Evolutionary conservation across 2,888 invertebrate species (phyloP), one percentile per base, ranked within the genome.

Genomic region (Micoletzkya japonica): DNA sequence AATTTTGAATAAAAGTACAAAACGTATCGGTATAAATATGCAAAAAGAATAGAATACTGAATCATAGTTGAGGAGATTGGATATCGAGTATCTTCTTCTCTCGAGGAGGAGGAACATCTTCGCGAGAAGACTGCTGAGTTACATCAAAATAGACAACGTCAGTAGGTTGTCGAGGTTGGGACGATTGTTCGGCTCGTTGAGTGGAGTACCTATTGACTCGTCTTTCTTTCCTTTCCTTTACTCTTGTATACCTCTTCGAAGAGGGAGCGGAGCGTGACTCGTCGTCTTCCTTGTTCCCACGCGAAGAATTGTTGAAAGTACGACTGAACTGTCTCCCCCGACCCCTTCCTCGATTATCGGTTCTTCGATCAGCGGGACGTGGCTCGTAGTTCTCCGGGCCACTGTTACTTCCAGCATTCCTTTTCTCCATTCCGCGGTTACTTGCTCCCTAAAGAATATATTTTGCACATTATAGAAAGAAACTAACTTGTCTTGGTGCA

Each of bases 61-160:
- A n/a, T n/a, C n/a, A n/a, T n/a, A n/a, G n/a, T n/a, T n/a, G 44
- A 32, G 66, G 66, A 20, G 60, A n/a, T n/a, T 52, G 52, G 26
- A 66, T 66, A 20, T 66, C 54, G 17, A 66, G 36, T 4, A 37
- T 32, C 28, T 66, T 66, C 37, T 66, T 66, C 37, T 66, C 66
- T 28, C 66, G n/a, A 3, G 24, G 3, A 24, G 26, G 54, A 26
- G 54, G 10, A 10, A 7, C 10, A 14, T 32, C 28, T 50, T 54
- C 36, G n/a, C 37, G 4, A 10, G 52, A 30, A 10, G 26, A 14
- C 49, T 66, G 66, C 20, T 66, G 32, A 54, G 52, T 14, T 17
- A 54, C n/a, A 54, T 66, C 66, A 30, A 66, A 66, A 26, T 66
- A 66, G 14, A 66, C 66, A 20, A 54, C 37, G n/a, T 50, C 26